A percentile compares a stretch with the other conserved stretches of the same genome.
Evolutionary conservation across 1,140 invertebrate species (phyloP).

Genomic region (Bombus polaris): DNA sequence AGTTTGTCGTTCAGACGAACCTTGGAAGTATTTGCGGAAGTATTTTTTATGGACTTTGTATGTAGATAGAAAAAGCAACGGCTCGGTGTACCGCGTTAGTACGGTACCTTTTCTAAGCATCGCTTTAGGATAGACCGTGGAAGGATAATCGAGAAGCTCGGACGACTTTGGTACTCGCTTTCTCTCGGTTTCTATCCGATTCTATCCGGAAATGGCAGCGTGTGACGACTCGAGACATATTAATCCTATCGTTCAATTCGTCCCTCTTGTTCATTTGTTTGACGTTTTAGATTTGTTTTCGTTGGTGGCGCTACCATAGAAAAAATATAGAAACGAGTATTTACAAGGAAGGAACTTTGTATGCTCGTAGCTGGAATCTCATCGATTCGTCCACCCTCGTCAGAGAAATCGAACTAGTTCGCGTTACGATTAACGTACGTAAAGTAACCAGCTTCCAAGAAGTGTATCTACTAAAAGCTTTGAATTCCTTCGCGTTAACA

Average conservation of each 20-base stretch:
- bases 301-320: slow-evolving; percentile 65
- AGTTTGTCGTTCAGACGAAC: background rate
- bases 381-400: slow-evolving; percentile 30
- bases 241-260: slow-evolving; percentile 37
- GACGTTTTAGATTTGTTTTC: slow-evolving; percentile 37
- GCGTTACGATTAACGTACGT: slow-evolving; percentile 13
- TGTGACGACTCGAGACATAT: slow-evolving; percentile 37
- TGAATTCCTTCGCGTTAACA: slow-evolving; percentile 43
- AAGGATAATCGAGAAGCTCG: slow-evolving; percentile 59
- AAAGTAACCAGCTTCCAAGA: slow-evolving; percentile 28
- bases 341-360: slow-evolving; percentile 69
- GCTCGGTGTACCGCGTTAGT: slow-evolving; percentile 2
- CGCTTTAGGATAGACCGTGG: slow-evolving; percentile 51
- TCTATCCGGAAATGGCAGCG: slow-evolving; percentile 40
- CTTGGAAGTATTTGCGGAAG: slow-evolving; percentile 37
- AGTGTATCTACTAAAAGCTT: slow-evolving; percentile 38
- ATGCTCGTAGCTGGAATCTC: slow-evolving; percentile 44
- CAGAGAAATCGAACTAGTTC: slow-evolving; percentile 41
- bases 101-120: slow-evolving; percentile 58
- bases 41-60: background rate
- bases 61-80: slow-evolving; percentile 30
- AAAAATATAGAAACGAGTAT: slow-evolving; percentile 70
- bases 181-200: slow-evolving; percentile 2
- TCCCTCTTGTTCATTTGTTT: slow-evolving; percentile 10
- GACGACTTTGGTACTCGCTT: slow-evolving; percentile 49